A percentile compares a stretch with the other conserved stretches of the same genome.
Evolutionary conservation across 53 echinoderm and acorn worm species (phyloP).

Genomic region (Holothuria scabra): DNA sequence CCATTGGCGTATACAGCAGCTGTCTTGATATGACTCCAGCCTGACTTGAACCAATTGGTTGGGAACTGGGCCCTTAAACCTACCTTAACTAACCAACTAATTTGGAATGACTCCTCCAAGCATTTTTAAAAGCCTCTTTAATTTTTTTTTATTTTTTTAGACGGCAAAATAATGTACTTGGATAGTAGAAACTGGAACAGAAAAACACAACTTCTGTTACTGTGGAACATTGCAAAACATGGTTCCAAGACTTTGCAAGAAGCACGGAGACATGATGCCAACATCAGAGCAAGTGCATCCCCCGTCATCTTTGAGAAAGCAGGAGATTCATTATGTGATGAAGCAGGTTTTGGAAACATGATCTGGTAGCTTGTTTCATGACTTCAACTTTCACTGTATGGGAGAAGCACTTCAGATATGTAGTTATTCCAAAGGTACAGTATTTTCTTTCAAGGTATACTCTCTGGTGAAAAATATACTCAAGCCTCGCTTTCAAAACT

Average conservation of each 20-base stretch:
- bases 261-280: slow-evolving; percentile 8
- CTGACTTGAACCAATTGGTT: too few relatives aligned
- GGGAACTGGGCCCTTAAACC: too few relatives aligned
- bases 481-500: too few relatives aligned
- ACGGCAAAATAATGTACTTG: neutral
- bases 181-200: neutral
- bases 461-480: too few relatives aligned
- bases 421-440: neutral
- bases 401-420: neutral
- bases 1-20: too few relatives aligned
- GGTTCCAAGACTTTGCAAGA: neutral
- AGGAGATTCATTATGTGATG: neutral
- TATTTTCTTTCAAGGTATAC: neutral
- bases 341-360: neutral
- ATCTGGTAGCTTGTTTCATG: neutral
- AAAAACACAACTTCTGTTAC: neutral
- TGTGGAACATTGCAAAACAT: neutral
- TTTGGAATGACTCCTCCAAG: too few relatives aligned
- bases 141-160: slow-evolving; percentile 3
- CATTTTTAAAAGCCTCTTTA: too few relatives aligned
- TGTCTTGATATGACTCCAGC: too few relatives aligned
- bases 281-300: neutral
- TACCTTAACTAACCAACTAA: too few relatives aligned
- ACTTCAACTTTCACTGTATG: neutral
- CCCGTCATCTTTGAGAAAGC: neutral